Evolutionary conservation across 2,797 vertebrate species (phyloP).

Genomic region (Salmo trutta): DNA sequence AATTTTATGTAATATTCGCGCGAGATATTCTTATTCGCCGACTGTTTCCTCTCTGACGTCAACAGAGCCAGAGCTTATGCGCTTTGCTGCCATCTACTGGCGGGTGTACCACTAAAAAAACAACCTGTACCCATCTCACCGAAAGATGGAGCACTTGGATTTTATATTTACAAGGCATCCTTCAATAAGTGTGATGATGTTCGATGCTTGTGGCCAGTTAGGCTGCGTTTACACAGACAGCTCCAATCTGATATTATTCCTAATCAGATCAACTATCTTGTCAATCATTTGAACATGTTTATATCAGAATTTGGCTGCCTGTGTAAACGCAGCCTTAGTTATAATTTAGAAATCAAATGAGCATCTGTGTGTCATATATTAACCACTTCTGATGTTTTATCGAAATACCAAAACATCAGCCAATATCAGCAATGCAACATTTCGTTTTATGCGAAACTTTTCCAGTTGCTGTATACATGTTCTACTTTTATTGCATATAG

Average conservation of each 20-base stretch:
- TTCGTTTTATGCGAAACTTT: neutral
- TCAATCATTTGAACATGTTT: too few relatives aligned
- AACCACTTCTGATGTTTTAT: neutral
- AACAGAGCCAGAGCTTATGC: too few relatives aligned
- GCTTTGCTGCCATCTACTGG: neutral
- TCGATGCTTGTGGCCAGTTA: too few relatives aligned
- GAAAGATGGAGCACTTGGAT: neutral
- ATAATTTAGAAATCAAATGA: too few relatives aligned
- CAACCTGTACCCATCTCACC: neutral
- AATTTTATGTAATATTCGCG: constrained; percentile 40
- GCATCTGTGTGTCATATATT: neutral
- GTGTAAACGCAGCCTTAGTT: too few relatives aligned
- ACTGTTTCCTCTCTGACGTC: constrained; percentile 23
- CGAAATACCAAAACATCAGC: neutral
- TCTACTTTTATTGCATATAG: neutral
- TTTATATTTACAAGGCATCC: neutral
- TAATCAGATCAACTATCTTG: too few relatives aligned
- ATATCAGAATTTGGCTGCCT: too few relatives aligned
- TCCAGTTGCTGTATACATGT: neutral
- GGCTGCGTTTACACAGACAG: too few relatives aligned
- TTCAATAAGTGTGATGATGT: too few relatives aligned
- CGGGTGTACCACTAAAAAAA: neutral
- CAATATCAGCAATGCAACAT: neutral
- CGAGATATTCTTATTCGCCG: neutral
- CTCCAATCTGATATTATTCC: too few relatives aligned